These are phyloP conservation scores for Podabrus alpinus DNA, from an alignment of 2,888 invertebrate species.

Conservation along the genomic window DNA sequence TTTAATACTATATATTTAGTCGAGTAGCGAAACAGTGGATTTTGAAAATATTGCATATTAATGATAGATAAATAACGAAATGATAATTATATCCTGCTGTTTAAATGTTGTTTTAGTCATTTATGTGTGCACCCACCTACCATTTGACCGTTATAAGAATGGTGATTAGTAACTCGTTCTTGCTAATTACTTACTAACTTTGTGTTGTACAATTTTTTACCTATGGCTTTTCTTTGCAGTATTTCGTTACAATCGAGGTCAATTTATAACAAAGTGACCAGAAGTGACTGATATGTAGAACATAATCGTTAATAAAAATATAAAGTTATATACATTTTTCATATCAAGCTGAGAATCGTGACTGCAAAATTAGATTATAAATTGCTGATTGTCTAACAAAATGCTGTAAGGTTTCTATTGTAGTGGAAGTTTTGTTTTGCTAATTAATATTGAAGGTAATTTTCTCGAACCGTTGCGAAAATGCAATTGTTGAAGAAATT, in stretches of 20 bases:
- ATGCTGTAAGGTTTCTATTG: not conserved
- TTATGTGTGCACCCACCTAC: conserved; percentile 20
- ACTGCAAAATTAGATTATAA: not conserved
- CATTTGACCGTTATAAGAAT: conserved; percentile 12
- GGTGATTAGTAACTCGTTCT: conserved; percentile 11
- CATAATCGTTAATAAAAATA: not conserved
- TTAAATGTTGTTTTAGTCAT: conserved; percentile 18
- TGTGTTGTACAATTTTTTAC: not conserved
- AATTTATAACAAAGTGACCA: not conserved
- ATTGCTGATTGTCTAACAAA: not conserved
- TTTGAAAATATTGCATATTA: conserved; percentile 16
- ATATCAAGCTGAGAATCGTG: not conserved
- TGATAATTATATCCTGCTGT: conserved; percentile 21
- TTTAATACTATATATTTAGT: not conserved
- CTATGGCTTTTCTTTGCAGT: not conserved
- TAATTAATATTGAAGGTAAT: not conserved
- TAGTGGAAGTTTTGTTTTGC: not conserved
- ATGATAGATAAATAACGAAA: conserved; percentile 10
- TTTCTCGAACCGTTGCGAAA: not conserved
- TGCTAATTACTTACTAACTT: conserved; percentile 6
- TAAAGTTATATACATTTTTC: not conserved
- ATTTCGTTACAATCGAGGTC: not conserved
- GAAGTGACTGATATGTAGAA: not conserved
- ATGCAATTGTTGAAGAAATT: not conserved
- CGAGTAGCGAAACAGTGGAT: conserved; percentile 11